These are phyloP conservation scores for Aphelenchoides bicaudatus DNA, from an alignment of 2,888 invertebrate genomes.

Conservation along the genomic window DNA sequence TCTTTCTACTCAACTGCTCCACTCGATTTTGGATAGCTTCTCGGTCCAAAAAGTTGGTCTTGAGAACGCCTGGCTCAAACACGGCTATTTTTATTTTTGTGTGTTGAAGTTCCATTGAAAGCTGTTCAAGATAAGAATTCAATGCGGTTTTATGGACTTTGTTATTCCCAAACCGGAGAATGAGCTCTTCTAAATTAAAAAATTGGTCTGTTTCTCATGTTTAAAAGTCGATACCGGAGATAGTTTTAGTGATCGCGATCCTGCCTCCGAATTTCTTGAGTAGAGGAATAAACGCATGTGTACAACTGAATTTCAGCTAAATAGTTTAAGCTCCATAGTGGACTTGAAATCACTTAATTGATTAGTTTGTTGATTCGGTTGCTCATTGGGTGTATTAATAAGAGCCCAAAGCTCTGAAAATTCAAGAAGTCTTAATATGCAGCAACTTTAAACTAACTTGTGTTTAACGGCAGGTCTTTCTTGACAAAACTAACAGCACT, in stretches of 20 bases:
- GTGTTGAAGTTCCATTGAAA: slow-evolving; percentile 10
- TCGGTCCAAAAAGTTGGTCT: neutral
- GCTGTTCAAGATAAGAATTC: neutral
- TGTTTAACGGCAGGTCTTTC: slow-evolving; percentile 2
- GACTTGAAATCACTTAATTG: slow-evolving; percentile 2
- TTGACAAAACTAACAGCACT: neutral
- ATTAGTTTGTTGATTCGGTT: neutral
- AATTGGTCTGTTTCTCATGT: too few relatives aligned
- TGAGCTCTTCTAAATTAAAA: neutral
- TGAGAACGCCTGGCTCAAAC: slow-evolving; percentile 7
- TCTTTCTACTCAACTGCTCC: neutral
- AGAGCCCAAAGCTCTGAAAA: slow-evolving; percentile 13
- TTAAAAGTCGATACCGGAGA: too few relatives aligned
- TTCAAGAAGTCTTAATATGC: too few relatives aligned
- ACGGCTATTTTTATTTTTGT: neutral
- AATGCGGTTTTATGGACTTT: slow-evolving; percentile 5
- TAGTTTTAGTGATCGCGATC: too few relatives aligned
- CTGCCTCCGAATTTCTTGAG: too few relatives aligned
- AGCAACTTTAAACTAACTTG: neutral
- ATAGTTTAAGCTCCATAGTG: neutral
- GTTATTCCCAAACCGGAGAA: neutral
- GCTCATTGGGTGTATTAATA: slow-evolving; percentile 9
- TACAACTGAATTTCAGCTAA: too few relatives aligned
- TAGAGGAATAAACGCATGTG: slow-evolving; percentile 7
- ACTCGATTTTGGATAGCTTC: slow-evolving; percentile 3